Percentiles rank a stretch among this genome's conserved stretches.
Conservation (phyloP, 2,113 vertebrate species). For the Solea solea region DNA sequence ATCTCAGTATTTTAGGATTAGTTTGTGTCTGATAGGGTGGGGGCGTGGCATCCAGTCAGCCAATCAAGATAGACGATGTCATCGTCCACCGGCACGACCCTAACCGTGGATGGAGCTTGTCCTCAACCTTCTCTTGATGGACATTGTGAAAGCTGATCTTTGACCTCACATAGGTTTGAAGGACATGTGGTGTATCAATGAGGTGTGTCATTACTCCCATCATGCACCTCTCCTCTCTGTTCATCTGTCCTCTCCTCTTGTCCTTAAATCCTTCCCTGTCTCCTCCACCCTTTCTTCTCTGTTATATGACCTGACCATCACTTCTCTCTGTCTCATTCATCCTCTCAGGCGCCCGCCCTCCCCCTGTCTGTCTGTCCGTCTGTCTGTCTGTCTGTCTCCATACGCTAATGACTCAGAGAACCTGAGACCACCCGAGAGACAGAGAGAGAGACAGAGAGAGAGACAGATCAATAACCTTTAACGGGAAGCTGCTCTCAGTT, state of each 20-base stretch:
- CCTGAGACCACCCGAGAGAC: slow-evolving; percentile 69
- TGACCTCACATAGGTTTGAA: slow-evolving; percentile 26
- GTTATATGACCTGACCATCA: slow-evolving; percentile 17
- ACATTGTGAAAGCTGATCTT: not conserved
- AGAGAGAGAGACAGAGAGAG: slow-evolving; percentile 3
- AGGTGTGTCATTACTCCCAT: slow-evolving; percentile 55
- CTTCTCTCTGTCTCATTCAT: slow-evolving; percentile 6
- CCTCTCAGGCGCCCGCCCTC: slow-evolving; percentile 8
- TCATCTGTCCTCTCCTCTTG: not conserved
- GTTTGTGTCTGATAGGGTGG: too few species aligned
- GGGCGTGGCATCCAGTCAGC: too few species aligned
- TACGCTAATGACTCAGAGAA: slow-evolving; percentile 66
- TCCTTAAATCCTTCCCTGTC: not conserved
- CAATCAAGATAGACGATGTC: too few species aligned
- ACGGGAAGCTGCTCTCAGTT: slow-evolving; percentile 46
- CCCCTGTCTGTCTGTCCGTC: too few species aligned
- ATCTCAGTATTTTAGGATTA: too few species aligned
- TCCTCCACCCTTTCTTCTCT: not conserved
- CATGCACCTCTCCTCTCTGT: not conserved
- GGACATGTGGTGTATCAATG: slow-evolving; percentile 7
- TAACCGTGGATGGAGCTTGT: too few species aligned
- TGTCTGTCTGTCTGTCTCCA: slow-evolving; percentile 49
- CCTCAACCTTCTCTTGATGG: too few species aligned
- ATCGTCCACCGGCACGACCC: too few species aligned
- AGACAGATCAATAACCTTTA: slow-evolving; percentile 64